Base-by-base conservation (phyloP, 2,888 invertebrate genomes). In the Pterostichus niger region DNA sequence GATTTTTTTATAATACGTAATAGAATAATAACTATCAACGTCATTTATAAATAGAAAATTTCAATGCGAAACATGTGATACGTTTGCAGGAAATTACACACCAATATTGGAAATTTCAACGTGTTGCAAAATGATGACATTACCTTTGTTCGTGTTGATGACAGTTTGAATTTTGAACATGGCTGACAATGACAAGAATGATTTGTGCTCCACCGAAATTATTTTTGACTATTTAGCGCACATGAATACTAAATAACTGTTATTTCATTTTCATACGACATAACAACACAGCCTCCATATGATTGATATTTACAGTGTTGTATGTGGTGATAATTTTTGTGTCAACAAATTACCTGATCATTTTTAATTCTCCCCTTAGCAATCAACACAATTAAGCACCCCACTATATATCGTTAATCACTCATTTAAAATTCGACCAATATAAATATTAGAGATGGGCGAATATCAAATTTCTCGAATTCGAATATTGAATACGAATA, bases 181-280 rank as follows among this genome's bases (percentile, higher is more conserved):
- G 82, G 82, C 82, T 82, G 82, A 82, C 82, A 82, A 82, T 82
- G 82, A 82, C 82, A 82, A 46, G 82, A 82, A 75, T 82, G 82
- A 82, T 82, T 82, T 82, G 82, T 82, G 75, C 49, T 35, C 33
- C 33, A 33, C 31, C 33, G 15, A 75, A 82, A 82, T 82, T 82
- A 82, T 82, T 82, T 82, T 82, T 59, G 44, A 75, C 82, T 82
- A 73, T 73, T 73, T 59, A 81, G 52, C 59, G 15, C 40, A 73
- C 44, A 59, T 77, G 77, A 77, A 77, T 56, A 77, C 56, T 56
- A 56, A 75, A 75, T 59, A 59, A 75, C 82, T 40, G 75, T 82
- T 82, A 82, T 75, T 75, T 61, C 75, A 75, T 75, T 75, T 75
- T 82, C 82, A 82, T 49, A 40, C 15, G 40, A 13, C 1, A 64